A percentile compares a stretch with the other conserved stretches of the same genome.
phyloP scores from a whole-genome alignment of 2,888 invertebrate species.

The Chirona hameri region DNA sequence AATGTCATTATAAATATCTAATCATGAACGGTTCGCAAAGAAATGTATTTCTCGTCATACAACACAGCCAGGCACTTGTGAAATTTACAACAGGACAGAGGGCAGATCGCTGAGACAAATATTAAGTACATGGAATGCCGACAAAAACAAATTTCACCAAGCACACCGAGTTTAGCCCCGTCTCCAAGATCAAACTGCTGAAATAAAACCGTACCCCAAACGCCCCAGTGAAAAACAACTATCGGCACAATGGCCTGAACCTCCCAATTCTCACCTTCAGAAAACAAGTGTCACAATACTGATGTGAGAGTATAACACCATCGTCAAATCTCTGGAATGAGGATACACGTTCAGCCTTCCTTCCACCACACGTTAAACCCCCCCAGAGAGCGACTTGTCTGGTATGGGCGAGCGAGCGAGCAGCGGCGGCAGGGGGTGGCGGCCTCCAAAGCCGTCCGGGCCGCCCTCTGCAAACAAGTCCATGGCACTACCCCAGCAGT shows the following conservation, averaged over 20 bases:
- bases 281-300: background rate
- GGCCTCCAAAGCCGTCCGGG: too few species aligned
- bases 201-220: too few species aligned
- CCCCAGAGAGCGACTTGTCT: background rate
- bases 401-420: background rate
- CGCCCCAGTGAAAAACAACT: too few species aligned
- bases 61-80: constrained; percentile 28
- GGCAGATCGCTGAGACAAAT: background rate
- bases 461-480: background rate
- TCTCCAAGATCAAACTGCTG: background rate
- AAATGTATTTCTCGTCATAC: constrained; percentile 1
- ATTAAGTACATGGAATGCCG: background rate
- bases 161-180: background rate
- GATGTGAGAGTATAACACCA: background rate
- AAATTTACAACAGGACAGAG: constrained; percentile 6
- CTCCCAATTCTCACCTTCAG: background rate
- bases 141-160: background rate
- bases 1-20: too few species aligned
- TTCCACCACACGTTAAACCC: background rate
- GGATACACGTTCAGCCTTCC: background rate
- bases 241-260: too few species aligned
- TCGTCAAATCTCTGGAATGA: constrained; percentile 2
- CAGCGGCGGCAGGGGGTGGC: too few species aligned
- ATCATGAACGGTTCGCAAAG: background rate
- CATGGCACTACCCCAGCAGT: constrained; percentile 12